Evolutionary conservation across 2,888 invertebrate genomes (phyloP).

Genomic region (Hyppa rectilinea): DNA sequence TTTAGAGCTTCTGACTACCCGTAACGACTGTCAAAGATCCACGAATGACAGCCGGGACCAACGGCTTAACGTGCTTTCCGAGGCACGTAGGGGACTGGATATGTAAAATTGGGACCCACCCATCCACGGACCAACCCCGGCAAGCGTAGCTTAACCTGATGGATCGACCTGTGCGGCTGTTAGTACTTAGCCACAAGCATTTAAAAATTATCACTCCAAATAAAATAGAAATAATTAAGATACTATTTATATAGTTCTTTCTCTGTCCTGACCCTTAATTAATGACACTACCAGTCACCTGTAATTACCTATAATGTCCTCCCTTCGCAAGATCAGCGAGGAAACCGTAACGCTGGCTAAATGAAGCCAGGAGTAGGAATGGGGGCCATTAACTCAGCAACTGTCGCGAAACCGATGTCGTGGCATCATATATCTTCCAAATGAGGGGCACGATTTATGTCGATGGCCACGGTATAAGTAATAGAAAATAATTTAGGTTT

Average conservation of each 20-base stretch:
- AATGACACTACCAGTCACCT: neutral
- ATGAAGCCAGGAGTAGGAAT: conserved; percentile 28
- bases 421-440: conserved; percentile 43
- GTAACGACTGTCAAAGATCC: too few relatives aligned
- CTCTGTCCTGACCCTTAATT: neutral
- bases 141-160: too few relatives aligned
- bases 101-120: too few relatives aligned
- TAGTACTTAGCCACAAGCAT: too few relatives aligned
- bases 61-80: too few relatives aligned
- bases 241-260: neutral
- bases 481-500: conserved; percentile 1
- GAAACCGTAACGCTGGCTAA: conserved; percentile 24
- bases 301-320: conserved; percentile 38
- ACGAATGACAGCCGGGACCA: too few relatives aligned
- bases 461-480: neutral
- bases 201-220: too few relatives aligned
- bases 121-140: too few relatives aligned
- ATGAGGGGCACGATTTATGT: conserved; percentile 46
- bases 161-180: too few relatives aligned
- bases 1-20: too few relatives aligned
- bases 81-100: too few relatives aligned
- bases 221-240: too few relatives aligned
- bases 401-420: conserved; percentile 34
- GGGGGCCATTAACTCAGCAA: conserved; percentile 33
- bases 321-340: conserved; percentile 27